Base-by-base conservation (phyloP, 1,140 invertebrate genomes). In the Hermetia illucens region DNA sequence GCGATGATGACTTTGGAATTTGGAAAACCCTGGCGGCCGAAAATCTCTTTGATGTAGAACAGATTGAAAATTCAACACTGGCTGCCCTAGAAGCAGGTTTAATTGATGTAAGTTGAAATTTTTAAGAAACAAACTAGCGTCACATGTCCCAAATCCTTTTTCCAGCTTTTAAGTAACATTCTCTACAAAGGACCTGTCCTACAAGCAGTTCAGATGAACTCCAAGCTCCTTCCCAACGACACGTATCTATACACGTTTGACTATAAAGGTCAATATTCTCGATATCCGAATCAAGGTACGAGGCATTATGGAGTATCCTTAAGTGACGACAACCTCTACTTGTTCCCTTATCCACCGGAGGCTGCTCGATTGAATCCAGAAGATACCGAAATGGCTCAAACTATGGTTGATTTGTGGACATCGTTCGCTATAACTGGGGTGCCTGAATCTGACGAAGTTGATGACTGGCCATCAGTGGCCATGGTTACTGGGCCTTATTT, bases 231-330 rank as follows among this genome's bases (percentile, higher is more conserved):
- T 29, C 25, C 36, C 4, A 8, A 17, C 8, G 5, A 21, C 19
- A 25, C 29, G 13, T 39, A 20, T 15, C n/a, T 39, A 5, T 39
- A 39, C 16, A 8, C 27, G 17, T 39, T 39, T 12, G 37, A 39
- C 19, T 39, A 39, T 39, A 15, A 5, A n/a, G 37, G 37, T 16
- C n/a, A 30, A 30, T 21, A 16, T 21, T 20, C 27, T 21, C n/a
- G 29, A 32, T 27, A 27, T 13, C 37, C 37, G 13, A 31, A 31
- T 31, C 13, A 19, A 13, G 20, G 17, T 6, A n/a, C n/a, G n/a
- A n/a, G n/a, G n/a, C 33, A 44, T 22, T 43, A 41, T 21, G 37
- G 37, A 8, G 29, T 39, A 31, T 13, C 10, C 15, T 30, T 24
- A 10, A 24, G 21, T 3, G 29, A 39, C 19, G 37, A 39, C n/a